These are phyloP conservation scores for Lithobius niger DNA, from an alignment of 1,140 invertebrate species.

Conservation along the genomic window DNA sequence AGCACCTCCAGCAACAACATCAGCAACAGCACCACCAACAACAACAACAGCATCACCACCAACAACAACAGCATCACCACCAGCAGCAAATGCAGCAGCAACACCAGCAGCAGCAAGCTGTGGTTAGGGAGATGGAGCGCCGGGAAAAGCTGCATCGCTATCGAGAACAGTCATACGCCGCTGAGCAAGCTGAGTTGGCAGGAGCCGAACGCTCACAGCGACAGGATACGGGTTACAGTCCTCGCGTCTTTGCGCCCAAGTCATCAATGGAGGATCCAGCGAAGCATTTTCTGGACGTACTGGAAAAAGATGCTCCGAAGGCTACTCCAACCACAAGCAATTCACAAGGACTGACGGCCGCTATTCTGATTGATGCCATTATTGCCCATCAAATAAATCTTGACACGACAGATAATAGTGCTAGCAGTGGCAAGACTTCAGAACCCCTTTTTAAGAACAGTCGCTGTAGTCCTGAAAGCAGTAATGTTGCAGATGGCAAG, in stretches of 20 bases:
- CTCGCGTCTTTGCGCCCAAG: not conserved
- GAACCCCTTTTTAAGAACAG: not conserved
- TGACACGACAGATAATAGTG: constrained; percentile 26
- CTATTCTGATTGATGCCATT: constrained; percentile 85
- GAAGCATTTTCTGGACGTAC: constrained; percentile 9
- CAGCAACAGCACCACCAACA: constrained; percentile 17
- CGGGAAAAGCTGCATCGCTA: constrained; percentile 10
- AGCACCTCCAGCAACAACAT: constrained; percentile 28
- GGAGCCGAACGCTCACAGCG: not conserved
- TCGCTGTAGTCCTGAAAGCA: not conserved
- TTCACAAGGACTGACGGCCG: constrained; percentile 58
- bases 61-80: not conserved
- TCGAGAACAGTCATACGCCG: not conserved
- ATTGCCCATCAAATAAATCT: constrained; percentile 91
- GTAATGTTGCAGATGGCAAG: constrained; percentile 1
- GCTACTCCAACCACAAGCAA: constrained; percentile 10
- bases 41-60: constrained; percentile 26
- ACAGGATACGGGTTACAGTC: not conserved
- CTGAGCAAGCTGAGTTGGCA: not conserved
- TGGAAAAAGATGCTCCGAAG: constrained; percentile 22
- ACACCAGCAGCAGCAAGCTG: constrained; percentile 19
- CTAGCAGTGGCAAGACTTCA: constrained; percentile 5
- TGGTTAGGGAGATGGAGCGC: constrained; percentile 20
- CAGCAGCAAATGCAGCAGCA: constrained; percentile 17
- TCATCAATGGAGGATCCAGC: not conserved